Evolutionary conservation across 2,888 invertebrate species (phyloP).

Genomic region (Nezara viridula): DNA sequence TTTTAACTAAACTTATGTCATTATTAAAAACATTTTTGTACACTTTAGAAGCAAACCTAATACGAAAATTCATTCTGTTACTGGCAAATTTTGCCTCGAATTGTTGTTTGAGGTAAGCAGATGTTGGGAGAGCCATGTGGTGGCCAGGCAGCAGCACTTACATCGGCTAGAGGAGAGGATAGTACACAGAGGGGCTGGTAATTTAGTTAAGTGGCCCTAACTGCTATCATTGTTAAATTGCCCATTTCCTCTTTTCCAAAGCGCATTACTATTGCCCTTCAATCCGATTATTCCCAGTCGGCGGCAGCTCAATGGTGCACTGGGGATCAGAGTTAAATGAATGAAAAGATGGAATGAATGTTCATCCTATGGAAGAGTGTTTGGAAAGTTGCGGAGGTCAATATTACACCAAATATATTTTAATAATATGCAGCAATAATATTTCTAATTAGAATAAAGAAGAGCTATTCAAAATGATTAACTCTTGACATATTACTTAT

Average conservation of each 20-base stretch:
- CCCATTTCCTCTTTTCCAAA: slow-evolving; percentile 35
- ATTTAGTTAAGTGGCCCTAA: slow-evolving; percentile 33
- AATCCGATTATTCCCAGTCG: background rate
- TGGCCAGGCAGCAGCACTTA: background rate
- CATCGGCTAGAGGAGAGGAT: background rate
- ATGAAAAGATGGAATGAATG: background rate
- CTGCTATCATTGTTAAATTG: slow-evolving; percentile 34
- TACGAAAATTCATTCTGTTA: background rate
- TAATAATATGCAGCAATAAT: too few species aligned
- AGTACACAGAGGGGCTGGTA: background rate
- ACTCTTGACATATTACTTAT: too few species aligned
- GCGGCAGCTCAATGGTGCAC: background rate
- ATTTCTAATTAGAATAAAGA: too few species aligned
- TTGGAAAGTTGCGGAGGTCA: too few species aligned
- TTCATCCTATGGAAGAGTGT: too few species aligned
- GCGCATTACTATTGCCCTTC: background rate
- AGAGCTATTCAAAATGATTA: too few species aligned
- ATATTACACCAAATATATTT: too few species aligned
- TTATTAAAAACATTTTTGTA: too few species aligned
- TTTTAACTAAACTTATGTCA: too few species aligned
- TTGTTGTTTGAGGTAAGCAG: background rate
- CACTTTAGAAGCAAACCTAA: too few species aligned
- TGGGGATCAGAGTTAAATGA: background rate
- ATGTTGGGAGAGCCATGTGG: slow-evolving; percentile 5
- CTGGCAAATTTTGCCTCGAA: background rate